Base-by-base conservation (phyloP, 2,888 invertebrate species). In the Hemicrepidius hirtus region DNA sequence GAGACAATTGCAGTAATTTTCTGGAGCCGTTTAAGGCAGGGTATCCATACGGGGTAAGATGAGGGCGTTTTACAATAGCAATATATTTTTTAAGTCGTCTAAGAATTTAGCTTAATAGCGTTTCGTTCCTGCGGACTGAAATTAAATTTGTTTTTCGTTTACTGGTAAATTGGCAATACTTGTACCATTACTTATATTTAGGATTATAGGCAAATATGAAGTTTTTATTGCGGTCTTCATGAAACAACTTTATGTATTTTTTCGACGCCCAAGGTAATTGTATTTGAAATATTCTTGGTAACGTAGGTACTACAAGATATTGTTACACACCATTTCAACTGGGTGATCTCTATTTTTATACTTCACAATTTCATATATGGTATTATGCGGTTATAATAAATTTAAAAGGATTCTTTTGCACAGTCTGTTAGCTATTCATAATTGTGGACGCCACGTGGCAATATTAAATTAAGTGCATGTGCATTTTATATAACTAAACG, bases 1-100 rank as follows among this genome's bases (percentile, higher is more conserved):
- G 84, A 83, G 84, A 85, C 85, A 85, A 85, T 85, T 85, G 85
- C 82, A 83, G 85, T 84, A 83, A 85, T 85, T 85, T 85, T 83
- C 84, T 83, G 81, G 82, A 80, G 78, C 80, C 77, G 80, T 82
- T 83, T 81, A 80, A 81, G 79, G 77, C 79, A 75, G 74, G 75
- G 74, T 75, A 76, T 75, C 75, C 75, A 75, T 75, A 74, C 76
- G 74, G 74, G 76, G 75, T 76, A 78, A 73, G 75, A 75, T 71
- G 69, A 73, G 74, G 77, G 75, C 76, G 73, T 74, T 80, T 78
- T 78, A 80, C 81, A 80, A 80, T 81, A 77, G 82, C 82, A 77
- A 82, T 84, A 84, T 84, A 83, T 83, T 83, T 83, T 81, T 83
- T 82, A 82, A 82, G 81, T 81, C 82, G 80, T 78, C 81, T 81